phyloP scores from a whole-genome alignment of 1,140 invertebrate genomes.

The Panagrolaimus sp. region DNA sequence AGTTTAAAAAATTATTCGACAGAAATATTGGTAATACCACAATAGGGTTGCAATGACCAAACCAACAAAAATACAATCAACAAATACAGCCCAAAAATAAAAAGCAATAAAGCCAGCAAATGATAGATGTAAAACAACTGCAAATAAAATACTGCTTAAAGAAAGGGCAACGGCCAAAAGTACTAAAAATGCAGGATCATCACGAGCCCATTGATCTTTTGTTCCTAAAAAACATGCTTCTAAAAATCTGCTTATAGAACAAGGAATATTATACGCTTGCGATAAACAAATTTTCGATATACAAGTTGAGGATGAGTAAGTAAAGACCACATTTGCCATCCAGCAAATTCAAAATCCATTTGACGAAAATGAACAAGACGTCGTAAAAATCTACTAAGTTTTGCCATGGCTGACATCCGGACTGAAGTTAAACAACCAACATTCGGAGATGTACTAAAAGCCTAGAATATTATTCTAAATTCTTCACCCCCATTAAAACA shows the following conservation, averaged over 20 bases:
- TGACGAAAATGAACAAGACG: conserved; percentile 86
- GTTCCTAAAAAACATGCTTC: conserved; percentile 71
- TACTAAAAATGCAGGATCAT: conserved; percentile 96
- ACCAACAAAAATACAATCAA: conserved; percentile 86
- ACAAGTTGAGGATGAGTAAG: conserved; percentile 93
- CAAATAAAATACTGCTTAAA: conserved; percentile 82
- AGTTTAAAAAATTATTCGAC: conserved; percentile 12
- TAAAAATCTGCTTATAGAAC: conserved; percentile 17
- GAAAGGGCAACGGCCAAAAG: conserved; percentile 78
- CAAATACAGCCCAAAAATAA: conserved; percentile 82
- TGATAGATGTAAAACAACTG: conserved; percentile 72
- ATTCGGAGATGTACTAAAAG: conserved; percentile 27
- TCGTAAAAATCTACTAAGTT: conserved; percentile 64
- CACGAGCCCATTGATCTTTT: conserved; percentile 95
- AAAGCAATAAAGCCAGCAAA: conserved; percentile 77
- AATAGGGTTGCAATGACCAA: conserved; percentile 79
- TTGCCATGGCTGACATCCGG: conserved; percentile 56
- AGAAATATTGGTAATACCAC: conserved; percentile 67
- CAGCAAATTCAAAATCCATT: conserved; percentile 99
- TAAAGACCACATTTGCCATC: conserved; percentile 97
- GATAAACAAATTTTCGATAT: conserved; percentile 89
- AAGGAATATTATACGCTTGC: conserved; percentile 76
- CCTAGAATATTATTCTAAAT: too few relatives aligned
- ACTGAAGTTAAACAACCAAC: conserved; percentile 58
- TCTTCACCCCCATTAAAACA: too few relatives aligned